These are phyloP conservation scores for Chrosomus eos DNA, from an alignment of 2,797 vertebrate genomes.

Conservation along the genomic window DNA sequence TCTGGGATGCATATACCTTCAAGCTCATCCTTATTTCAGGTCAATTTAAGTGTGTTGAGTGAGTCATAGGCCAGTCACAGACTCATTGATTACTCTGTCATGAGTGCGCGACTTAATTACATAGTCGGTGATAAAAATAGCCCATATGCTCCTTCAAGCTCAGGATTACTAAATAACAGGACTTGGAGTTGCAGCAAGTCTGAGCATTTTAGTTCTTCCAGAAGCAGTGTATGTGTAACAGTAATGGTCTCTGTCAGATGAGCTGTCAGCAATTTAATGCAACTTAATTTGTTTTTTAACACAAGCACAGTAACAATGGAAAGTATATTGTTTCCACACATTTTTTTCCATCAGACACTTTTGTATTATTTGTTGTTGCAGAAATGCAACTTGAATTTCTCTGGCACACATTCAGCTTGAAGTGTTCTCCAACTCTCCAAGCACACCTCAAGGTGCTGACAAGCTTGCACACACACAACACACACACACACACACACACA, in stretches of 20 bases:
- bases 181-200: neutral
- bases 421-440: neutral
- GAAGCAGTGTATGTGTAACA: neutral
- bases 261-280: slow-evolving; percentile 2
- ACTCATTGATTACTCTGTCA: slow-evolving; percentile 38
- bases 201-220: neutral
- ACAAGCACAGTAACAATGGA: neutral
- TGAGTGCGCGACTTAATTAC: slow-evolving; percentile 36
- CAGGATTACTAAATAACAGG: slow-evolving; percentile 14
- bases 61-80: slow-evolving; percentile 26
- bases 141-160: neutral
- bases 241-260: slow-evolving; percentile 5
- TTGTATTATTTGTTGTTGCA: neutral
- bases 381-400: neutral
- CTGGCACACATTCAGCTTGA: neutral
- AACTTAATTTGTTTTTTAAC: neutral
- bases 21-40: neutral
- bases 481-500: neutral
- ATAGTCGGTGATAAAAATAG: slow-evolving; percentile 30
- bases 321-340: neutral
- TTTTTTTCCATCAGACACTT: neutral
- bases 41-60: slow-evolving; percentile 26
- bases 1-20: slow-evolving; percentile 14
- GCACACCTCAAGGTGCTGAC: slow-evolving; percentile 6
- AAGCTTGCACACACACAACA: neutral